Evolutionary conservation across 2,113 vertebrate genomes (phyloP).

Genomic region (Meleagris gallopavo): DNA sequence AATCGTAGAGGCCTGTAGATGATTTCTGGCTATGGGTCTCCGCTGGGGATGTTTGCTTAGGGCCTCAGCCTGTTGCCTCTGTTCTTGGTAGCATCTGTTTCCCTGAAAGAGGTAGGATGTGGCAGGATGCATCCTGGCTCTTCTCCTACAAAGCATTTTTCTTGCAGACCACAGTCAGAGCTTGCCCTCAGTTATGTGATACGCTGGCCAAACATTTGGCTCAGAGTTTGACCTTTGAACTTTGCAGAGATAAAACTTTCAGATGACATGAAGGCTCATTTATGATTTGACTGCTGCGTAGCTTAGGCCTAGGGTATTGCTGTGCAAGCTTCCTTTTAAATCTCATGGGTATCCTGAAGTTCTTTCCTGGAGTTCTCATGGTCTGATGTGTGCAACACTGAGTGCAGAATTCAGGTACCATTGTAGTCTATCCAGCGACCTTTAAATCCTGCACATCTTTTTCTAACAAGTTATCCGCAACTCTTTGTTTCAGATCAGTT

Average conservation of each 20-base stretch:
- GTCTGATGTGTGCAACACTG: background rate
- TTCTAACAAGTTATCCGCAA: constrained; percentile 12
- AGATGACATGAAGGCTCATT: background rate
- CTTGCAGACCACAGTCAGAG: background rate
- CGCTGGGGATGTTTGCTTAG: too few relatives aligned
- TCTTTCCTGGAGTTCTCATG: background rate
- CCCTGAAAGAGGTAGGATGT: background rate
- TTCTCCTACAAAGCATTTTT: background rate
- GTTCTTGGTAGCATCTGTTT: background rate
- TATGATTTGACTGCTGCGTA: background rate
- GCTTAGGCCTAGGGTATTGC: background rate
- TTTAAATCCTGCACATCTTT: background rate
- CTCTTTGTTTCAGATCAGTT: constrained; percentile 78
- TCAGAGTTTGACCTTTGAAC: background rate
- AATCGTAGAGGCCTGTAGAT: too few relatives aligned
- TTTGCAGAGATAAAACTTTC: background rate
- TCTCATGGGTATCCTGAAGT: background rate
- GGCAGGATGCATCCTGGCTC: background rate
- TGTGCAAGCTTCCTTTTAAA: background rate
- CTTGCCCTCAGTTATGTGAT: background rate
- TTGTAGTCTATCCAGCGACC: background rate
- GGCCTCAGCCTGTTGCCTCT: background rate
- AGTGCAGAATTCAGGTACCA: background rate
- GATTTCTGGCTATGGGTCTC: too few relatives aligned
- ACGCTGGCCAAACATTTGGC: background rate